phyloP scores from a whole-genome alignment of 2,888 invertebrate genomes.

The Idaea aversata region DNA sequence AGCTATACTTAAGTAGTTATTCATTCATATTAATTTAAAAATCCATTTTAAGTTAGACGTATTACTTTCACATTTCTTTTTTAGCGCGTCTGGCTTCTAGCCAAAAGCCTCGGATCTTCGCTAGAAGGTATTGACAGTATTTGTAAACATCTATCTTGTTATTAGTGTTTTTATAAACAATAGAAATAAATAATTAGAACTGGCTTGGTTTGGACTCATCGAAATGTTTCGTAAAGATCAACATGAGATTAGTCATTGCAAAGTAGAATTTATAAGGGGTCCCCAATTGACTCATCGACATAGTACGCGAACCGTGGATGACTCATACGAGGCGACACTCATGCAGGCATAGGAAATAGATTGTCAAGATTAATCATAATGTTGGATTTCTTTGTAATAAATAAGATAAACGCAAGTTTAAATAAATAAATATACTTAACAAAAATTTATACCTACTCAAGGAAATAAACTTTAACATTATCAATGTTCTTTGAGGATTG shows the following conservation, averaged over 20 bases:
- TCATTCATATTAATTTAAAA: no score
- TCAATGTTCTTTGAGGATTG: no score
- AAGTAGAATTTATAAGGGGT: constrained; percentile 36
- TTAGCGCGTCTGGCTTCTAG: neutral
- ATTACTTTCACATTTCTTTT: neutral
- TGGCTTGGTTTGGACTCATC: constrained; percentile 2
- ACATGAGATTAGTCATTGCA: constrained; percentile 35
- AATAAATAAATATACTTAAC: neutral
- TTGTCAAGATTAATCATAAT: constrained; percentile 23
- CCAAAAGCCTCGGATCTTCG: neutral
- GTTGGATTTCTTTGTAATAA: constrained; percentile 11
- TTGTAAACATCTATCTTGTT: neutral
- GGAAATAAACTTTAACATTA: no score
- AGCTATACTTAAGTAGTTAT: no score
- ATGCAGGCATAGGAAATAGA: constrained; percentile 16
- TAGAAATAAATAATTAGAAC: neutral
- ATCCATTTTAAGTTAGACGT: no score
- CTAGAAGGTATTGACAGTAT: neutral
- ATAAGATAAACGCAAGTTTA: constrained; percentile 4
- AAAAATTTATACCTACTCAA: no score
- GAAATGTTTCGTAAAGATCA: constrained; percentile 13
- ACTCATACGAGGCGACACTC: constrained; percentile 33
- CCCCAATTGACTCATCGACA: constrained; percentile 55
- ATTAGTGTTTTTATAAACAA: neutral
- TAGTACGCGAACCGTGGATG: constrained; percentile 49